Conservation (phyloP, 1,140 invertebrate genomes). For the Panagrolaimus sp. region DNA sequence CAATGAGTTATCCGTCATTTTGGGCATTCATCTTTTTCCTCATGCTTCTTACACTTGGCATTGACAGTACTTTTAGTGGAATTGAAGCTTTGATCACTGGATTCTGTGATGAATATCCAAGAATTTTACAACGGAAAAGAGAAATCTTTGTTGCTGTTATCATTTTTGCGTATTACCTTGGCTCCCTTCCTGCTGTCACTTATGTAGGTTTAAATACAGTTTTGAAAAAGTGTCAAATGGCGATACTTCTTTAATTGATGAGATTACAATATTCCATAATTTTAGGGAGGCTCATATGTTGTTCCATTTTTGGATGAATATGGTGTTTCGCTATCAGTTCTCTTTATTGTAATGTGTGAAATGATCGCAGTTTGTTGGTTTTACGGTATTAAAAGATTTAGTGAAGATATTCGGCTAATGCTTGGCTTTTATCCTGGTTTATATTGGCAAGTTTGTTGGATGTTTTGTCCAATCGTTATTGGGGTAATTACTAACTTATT, state of each 20-base stretch:
- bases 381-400: conserved; percentile 79
- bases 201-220: conserved; percentile 66
- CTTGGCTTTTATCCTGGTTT: conserved; percentile 78
- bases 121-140: conserved; percentile 63
- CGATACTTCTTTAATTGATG: too few relatives aligned
- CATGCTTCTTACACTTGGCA: conserved; percentile 88
- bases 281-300: conserved; percentile 79
- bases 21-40: conserved; percentile 96
- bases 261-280: conserved; percentile 15
- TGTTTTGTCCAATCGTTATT: conserved; percentile 79
- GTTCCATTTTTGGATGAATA: conserved; percentile 73
- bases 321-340: conserved; percentile 76
- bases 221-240: too few relatives aligned
- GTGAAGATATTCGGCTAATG: conserved; percentile 84
- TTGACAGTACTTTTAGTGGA: conserved; percentile 67
- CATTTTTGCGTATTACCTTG: conserved; percentile 78
- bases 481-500: conserved; percentile 63
- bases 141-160: conserved; percentile 68
- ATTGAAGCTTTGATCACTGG: conserved; percentile 72
- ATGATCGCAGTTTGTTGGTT: conserved; percentile 83
- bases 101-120: conserved; percentile 70
- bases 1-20: conserved; percentile 64
- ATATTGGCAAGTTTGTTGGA: conserved; percentile 89
- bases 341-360: conserved; percentile 81
- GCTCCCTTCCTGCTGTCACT: conserved; percentile 83